Conservation (phyloP, 2,797 vertebrate species). For the Lophius americanus region DNA sequence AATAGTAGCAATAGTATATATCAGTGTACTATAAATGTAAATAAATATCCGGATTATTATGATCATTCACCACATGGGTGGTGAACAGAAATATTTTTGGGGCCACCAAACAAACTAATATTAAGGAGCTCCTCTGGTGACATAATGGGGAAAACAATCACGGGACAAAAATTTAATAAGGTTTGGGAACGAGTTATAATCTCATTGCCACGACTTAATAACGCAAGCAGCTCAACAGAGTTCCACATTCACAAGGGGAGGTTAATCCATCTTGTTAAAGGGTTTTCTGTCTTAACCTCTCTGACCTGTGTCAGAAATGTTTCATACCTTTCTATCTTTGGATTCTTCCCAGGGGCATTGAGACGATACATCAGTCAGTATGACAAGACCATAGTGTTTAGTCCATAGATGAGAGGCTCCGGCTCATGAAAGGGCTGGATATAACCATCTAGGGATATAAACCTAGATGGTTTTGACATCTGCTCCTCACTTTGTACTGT, state of each 20-base stretch:
- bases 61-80: slow-evolving; percentile 12
- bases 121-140: too few relatives aligned
- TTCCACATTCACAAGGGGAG: slow-evolving; percentile 27
- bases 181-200: too few relatives aligned
- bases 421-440: too few relatives aligned
- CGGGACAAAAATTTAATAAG: too few relatives aligned
- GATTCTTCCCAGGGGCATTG: slow-evolving; percentile 3
- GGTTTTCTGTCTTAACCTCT: slow-evolving; percentile 18
- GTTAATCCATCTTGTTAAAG: slow-evolving; percentile 54
- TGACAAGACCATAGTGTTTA: background rate
- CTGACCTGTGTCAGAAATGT: slow-evolving; percentile 24
- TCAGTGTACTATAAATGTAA: slow-evolving; percentile 2
- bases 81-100: slow-evolving; percentile 27
- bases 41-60: slow-evolving; percentile 11
- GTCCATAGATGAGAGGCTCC: too few relatives aligned
- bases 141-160: too few relatives aligned
- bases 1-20: slow-evolving; percentile 1
- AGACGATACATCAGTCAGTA: background rate
- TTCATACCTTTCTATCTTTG: background rate
- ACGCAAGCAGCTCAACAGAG: background rate
- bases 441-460: too few relatives aligned
- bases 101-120: slow-evolving; percentile 3
- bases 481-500: too few relatives aligned
- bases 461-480: too few relatives aligned
- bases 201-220: too few relatives aligned